Base-by-base conservation (phyloP, 2,113 vertebrate species). In the Crocuta crocuta region DNA sequence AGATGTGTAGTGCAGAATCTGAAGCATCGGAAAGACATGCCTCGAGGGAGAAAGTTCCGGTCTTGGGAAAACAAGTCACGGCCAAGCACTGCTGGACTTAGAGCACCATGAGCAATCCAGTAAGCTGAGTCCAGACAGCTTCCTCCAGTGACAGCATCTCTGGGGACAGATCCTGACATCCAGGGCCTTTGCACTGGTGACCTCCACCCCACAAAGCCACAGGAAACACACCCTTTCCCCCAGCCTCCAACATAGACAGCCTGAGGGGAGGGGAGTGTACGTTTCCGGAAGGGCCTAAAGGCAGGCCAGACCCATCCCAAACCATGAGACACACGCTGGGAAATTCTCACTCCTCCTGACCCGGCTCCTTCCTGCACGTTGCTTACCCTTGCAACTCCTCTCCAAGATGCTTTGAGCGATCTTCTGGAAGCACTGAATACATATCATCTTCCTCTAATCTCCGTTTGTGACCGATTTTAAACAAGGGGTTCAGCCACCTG, bases 401-500 rank as follows among this genome's bases (percentile, higher is more conserved):
- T 35, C 99, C 99, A 31, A 99, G 98, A 39, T 82, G 98, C 94
- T 99, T 98, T 0, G 99, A 99, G 55, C 98, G 95, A 96, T 99
- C 99, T 96, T 99, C 99, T 0, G 98, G 97, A 31, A 99, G 99
- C 90, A 99, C 99, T 21, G 99, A 98, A 73, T 99, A 99, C 99
- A 99, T 99, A 95, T 99, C 99, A 99, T 99, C 99, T 98, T 99
- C 99, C 96, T 99, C 99, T 93, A 99, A 98, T 74, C 96, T 99
- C 89, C 99, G 98, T 94, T 99, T 99, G 98, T 99, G 99, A 26
- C 99, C 99, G 0, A 68, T 98, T 84, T 98, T 96, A 98, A 99
- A 99, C 97, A 99, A 97, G 43, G 99, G 99, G 87, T 99, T 99
- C 83, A 99, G 98, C 99, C 99, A 99, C 97, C 99, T 99, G 96